These are phyloP conservation scores for Prietella phreatophila DNA, from an alignment of 2,113 vertebrate genomes.

Conservation along the genomic window DNA sequence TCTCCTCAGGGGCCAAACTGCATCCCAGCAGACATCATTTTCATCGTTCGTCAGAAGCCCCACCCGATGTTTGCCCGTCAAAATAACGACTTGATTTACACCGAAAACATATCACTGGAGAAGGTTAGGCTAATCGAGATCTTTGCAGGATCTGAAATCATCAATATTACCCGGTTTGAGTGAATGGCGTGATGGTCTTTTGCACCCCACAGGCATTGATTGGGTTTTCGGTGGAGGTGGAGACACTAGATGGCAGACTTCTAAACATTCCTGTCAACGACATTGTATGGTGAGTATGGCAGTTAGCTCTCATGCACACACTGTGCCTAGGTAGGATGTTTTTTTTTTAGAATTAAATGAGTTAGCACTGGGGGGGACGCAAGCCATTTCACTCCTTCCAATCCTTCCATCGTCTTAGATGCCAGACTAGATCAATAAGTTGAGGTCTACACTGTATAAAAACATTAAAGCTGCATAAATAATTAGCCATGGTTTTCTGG, in stretches of 20 bases:
- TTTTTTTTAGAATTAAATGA: slow-evolving; percentile 12
- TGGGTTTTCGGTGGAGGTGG: slow-evolving; percentile 82
- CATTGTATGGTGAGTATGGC: slow-evolving; percentile 84
- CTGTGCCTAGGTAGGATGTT: neutral
- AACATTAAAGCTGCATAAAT: neutral
- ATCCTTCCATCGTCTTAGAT: neutral
- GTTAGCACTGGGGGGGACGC: too few species aligned
- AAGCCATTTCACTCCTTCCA: neutral
- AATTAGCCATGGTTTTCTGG: neutral
- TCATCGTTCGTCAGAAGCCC: slow-evolving; percentile 83
- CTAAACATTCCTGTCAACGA: slow-evolving; percentile 89
- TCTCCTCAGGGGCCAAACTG: slow-evolving; percentile 82
- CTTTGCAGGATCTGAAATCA: neutral
- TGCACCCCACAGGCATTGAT: slow-evolving; percentile 78
- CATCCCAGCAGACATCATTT: slow-evolving; percentile 89
- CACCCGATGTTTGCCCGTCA: slow-evolving; percentile 79
- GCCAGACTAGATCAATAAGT: neutral
- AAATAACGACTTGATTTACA: slow-evolving; percentile 75
- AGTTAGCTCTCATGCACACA: neutral
- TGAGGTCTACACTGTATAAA: neutral
- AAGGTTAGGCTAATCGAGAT: slow-evolving; percentile 74
- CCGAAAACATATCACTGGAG: slow-evolving; percentile 72
- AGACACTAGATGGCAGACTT: slow-evolving; percentile 84
- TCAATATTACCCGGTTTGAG: neutral
- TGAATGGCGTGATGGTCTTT: neutral